Conservation (phyloP, 1,140 invertebrate genomes). For the Drosophila nigrodunni region DNA sequence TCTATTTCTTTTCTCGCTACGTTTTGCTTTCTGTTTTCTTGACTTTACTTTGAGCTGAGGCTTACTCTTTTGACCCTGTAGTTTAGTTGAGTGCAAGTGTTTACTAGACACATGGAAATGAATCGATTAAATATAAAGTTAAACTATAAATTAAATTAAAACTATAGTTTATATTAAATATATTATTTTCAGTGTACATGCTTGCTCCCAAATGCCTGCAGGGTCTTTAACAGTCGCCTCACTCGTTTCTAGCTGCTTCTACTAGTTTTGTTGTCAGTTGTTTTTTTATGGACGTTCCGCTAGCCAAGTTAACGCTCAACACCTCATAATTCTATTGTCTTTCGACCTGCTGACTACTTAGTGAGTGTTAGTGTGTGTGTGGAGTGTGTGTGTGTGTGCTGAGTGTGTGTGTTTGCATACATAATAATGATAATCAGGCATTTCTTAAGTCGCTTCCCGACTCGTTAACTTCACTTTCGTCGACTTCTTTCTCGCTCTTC, state of each 20-base stretch:
- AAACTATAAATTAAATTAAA: no score
- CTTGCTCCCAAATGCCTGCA: no score
- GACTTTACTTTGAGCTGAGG: no score
- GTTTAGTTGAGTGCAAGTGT: no score
- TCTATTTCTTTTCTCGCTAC: conserved; percentile 4
- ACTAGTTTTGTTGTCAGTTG: conserved; percentile 18
- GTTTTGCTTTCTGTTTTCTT: conserved; percentile 17
- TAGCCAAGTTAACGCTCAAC: conserved; percentile 75
- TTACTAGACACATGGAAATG: no score
- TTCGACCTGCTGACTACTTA: conserved; percentile 49
- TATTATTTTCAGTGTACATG: no score
- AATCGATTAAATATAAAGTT: no score
- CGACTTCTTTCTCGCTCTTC: conserved; percentile 62
- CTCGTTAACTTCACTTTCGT: conserved; percentile 79
- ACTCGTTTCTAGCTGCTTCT: not conserved
- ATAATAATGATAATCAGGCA: conserved; percentile 77
- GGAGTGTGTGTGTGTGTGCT: conserved; percentile 41
- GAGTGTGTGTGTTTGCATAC: conserved; percentile 66
- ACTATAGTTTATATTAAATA: no score
- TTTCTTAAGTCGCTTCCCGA: conserved; percentile 49
- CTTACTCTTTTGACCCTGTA: no score
- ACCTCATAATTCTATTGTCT: conserved; percentile 83
- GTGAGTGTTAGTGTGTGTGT: conserved; percentile 46
- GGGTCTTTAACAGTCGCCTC: not conserved
- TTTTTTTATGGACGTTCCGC: conserved; percentile 65